A percentile compares a stretch with the other conserved stretches of the same genome.
Evolutionary conservation across 2,888 invertebrate species (phyloP).

Genomic region (Leptopilina drosophilae): DNA sequence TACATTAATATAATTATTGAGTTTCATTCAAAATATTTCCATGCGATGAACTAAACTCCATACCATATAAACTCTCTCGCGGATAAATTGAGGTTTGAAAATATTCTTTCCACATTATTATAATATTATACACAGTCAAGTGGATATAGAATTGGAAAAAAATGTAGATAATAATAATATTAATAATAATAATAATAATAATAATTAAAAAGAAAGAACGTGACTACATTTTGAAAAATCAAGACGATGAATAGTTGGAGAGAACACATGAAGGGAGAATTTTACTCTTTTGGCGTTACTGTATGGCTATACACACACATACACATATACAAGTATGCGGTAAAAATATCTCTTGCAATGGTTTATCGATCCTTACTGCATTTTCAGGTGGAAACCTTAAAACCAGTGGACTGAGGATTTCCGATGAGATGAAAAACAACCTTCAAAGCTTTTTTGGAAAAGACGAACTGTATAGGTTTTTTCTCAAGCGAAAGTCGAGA

Average conservation of each 20-base stretch:
- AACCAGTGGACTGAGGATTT: slow-evolving; percentile 23
- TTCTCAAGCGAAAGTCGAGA: slow-evolving; percentile 4
- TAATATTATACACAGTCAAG: too few species aligned
- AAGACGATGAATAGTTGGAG: slow-evolving; percentile 16
- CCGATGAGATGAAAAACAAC: slow-evolving; percentile 21
- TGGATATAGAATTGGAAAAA: background rate
- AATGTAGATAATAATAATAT: too few species aligned
- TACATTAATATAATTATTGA: background rate
- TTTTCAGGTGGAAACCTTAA: slow-evolving; percentile 27
- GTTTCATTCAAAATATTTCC: background rate
- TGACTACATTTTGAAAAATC: slow-evolving; percentile 10
- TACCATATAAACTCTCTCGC: too few species aligned
- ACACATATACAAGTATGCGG: background rate
- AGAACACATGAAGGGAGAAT: background rate
- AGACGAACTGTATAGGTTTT: background rate
- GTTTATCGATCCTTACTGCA: slow-evolving; percentile 22
- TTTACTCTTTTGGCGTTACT: slow-evolving; percentile 3
- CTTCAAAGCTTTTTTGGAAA: background rate
- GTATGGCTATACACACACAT: background rate
- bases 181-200: too few species aligned
- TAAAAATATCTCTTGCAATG: slow-evolving; percentile 26
- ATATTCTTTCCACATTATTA: too few species aligned
- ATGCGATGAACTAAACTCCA: too few species aligned
- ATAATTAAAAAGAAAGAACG: slow-evolving; percentile 8
- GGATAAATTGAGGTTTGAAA: background rate